Evolutionary conservation across 1,140 invertebrate species (phyloP), one percentile per base, ranked within the genome.

Genomic region (Nephotettix cincticeps): DNA sequence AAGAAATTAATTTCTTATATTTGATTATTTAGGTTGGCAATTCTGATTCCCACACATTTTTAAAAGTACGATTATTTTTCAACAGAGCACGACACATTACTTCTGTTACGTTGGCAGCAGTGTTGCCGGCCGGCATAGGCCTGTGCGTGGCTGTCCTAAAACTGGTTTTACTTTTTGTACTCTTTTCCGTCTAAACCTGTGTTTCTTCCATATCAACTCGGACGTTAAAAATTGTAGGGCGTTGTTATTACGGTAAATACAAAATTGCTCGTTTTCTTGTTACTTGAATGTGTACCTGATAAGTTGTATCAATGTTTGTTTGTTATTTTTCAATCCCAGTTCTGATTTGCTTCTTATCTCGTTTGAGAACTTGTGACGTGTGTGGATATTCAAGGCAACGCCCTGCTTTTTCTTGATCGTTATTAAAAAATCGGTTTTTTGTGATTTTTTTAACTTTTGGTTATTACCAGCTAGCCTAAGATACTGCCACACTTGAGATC

Each of bases 161-260:
- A 61, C 56, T 61, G 56, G 56, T 61, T 61, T 61, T 29, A 61
- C 27, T 61, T 61, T 61, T 61, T 61, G 23, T 61, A 61, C 56
- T 29, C 17, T 23, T 61, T 25, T 61, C 23, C 56, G 56, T 61
- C 27, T 14, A 23, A 51, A 11, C 56, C 27, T 61, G 56, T 61
- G 47, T 61, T 61, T 23, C 27, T 61, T 61, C 56, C 56, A 61
- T 61, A 36, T 36, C 14, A 51, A 51, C 27, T 61, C 56, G 27
- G 27, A 21, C 56, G 47, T 51, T 51, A 27, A 61, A 61, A 36
- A 61, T 27, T 61, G 56, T 61, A 61, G 56, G 56, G 56, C 56
- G 56, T 27, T 61, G 23, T 25, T 61, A 21, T 61, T 25, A 21
- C 27, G n/a, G 56, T 61, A 27, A 27, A 11, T 61, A 27, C 21